phyloP scores from a whole-genome alignment of 92 coral and sea anemone species.

The Umimayanthus chanpuru region DNA sequence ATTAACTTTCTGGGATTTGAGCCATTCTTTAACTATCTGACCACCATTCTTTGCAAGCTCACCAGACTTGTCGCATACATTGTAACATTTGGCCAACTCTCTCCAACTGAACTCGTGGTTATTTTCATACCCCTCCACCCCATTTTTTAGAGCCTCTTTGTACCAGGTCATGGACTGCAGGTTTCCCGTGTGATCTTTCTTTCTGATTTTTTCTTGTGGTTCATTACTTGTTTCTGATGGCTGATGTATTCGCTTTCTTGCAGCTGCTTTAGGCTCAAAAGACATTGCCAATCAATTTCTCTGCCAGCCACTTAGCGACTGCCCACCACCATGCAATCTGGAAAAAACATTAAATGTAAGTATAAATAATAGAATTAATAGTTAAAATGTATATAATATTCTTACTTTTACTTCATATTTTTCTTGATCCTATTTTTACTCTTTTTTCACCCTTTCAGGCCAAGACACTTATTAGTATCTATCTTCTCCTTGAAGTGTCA shows the following conservation, averaged over 20 bases:
- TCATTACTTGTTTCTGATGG: background rate
- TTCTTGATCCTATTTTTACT: too few species aligned
- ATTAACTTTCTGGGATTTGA: slow-evolving; percentile 46
- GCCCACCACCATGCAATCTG: slow-evolving; percentile 60
- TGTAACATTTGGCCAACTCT: slow-evolving; percentile 41
- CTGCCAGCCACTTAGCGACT: slow-evolving; percentile 54
- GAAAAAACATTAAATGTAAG: slow-evolving; percentile 10
- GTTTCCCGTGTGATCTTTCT: slow-evolving; percentile 50
- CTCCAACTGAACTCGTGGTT: slow-evolving; percentile 47
- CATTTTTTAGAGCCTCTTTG: slow-evolving; percentile 50
- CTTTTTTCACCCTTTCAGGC: too few species aligned
- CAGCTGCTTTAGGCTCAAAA: slow-evolving; percentile 47
- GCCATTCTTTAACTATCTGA: slow-evolving; percentile 60
- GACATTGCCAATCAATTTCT: slow-evolving; percentile 38
- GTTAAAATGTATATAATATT: too few species aligned
- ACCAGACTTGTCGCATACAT: slow-evolving; percentile 47
- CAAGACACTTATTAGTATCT: too few species aligned
- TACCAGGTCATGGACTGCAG: slow-evolving; percentile 49
- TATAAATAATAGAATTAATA: background rate
- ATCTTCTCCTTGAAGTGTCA: too few species aligned
- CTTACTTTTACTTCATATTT: too few species aligned
- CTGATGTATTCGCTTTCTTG: slow-evolving; percentile 37
- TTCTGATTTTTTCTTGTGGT: slow-evolving; percentile 14
- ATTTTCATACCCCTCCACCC: slow-evolving; percentile 52
- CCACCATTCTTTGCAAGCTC: slow-evolving; percentile 58